Percentiles rank a stretch among this genome's conserved stretches.
Conservation (phyloP, 2,113 vertebrate species). For the Engystomops pustulosus region DNA sequence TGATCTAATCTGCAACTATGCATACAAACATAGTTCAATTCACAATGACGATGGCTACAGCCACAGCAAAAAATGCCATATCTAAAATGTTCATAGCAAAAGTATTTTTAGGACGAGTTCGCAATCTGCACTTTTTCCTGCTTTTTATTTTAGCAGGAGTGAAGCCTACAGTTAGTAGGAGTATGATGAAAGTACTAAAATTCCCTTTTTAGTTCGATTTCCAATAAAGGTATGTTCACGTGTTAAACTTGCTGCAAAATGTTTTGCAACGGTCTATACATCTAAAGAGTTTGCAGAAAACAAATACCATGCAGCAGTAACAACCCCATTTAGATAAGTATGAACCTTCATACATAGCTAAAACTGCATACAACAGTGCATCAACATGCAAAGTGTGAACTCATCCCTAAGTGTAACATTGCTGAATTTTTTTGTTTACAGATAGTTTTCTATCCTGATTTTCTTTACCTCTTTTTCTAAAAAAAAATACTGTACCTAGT, state of each 20-base stretch:
- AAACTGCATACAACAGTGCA: neutral
- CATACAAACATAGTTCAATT: too few species aligned
- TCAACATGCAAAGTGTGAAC: neutral
- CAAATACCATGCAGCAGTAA: neutral
- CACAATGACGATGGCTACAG: neutral
- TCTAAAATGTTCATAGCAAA: neutral
- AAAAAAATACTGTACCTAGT: constrained; percentile 10
- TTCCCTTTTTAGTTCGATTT: neutral
- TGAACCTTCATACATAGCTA: too few species aligned
- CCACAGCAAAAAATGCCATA: neutral
- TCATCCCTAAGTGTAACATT: neutral
- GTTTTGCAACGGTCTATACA: neutral
- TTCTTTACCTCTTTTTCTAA: constrained; percentile 8
- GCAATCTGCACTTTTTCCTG: neutral
- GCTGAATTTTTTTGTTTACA: neutral
- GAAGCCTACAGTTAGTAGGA: neutral
- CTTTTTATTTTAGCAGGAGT: neutral
- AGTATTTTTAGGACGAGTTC: neutral
- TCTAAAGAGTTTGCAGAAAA: neutral
- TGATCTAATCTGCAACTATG: constrained; percentile 69
- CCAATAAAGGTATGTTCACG: neutral
- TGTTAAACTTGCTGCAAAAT: neutral
- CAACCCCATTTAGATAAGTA: neutral
- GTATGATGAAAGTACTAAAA: neutral
- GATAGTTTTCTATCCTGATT: neutral